Evolutionary conservation across 2,113 vertebrate genomes (phyloP), one percentile per base, ranked within the genome.

Genomic region (Cervus canadensis): DNA sequence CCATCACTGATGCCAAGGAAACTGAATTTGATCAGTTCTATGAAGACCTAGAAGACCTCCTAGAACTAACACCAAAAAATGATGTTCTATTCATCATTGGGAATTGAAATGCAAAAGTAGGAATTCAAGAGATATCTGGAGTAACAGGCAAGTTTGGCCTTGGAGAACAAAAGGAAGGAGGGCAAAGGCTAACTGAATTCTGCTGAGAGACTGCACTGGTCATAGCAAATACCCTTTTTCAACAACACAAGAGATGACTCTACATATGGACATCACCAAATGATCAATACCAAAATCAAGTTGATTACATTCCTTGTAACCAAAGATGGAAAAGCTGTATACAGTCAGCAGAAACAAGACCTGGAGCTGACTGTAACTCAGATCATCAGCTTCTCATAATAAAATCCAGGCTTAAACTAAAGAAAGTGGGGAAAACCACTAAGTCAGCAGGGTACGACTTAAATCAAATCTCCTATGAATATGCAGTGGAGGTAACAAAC

Each of bases 381-480:
- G 17, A 21, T 71, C 64, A 71, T 36, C 16, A 71, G 64, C 64
- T 71, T 36, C n/a, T 36, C 64, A 71, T 71, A 71, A 71, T 9
- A 71, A 71, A 36, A 71, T 36, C 36, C n/a, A 71, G n/a, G 8
- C 4, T 71, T 71, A 71, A 71, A 36, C n/a, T 71, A 36, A 21
- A 71, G 64, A 71, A 36, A 71, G 64, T 21, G 64, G n/a, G n/a
- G 19, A 71, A 71, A 71, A 71, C 19, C 64, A 36, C 9, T 71
- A 71, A 17, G 64, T 71, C 17, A 21, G 8, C 17, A n/a, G 36
- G n/a, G 64, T 71, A 36, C 0, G 0, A 71, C n/a, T 36, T 71
- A 71, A 71, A 21, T 36, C 2, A 71, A 71, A 71, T 71, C 64
- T 19, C n/a, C 64, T 71, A 36, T 71, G n/a, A 71, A 71, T 71